Percentiles rank a stretch among this genome's conserved stretches.
Evolutionary conservation across 2,797 vertebrate genomes (phyloP).

Genomic region (Heterohyrax brucei): DNA sequence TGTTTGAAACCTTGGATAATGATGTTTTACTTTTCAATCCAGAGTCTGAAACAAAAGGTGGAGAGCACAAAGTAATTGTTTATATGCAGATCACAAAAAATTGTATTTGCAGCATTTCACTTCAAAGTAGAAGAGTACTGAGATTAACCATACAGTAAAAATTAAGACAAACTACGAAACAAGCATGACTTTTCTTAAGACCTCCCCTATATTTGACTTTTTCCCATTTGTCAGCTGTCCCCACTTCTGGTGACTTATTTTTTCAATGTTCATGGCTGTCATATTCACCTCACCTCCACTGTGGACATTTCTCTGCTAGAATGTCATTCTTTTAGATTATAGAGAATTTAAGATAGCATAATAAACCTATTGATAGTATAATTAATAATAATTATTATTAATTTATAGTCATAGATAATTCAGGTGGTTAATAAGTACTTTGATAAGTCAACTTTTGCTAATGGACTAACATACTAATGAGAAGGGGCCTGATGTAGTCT

Average conservation of each 20-base stretch:
- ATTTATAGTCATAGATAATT: neutral
- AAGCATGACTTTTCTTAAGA: neutral
- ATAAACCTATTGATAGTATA: neutral
- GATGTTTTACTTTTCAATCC: neutral
- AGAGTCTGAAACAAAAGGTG: neutral
- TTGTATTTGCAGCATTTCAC: neutral
- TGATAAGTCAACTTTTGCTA: neutral
- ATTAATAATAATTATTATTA: slow-evolving; percentile 5
- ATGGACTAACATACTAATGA: neutral
- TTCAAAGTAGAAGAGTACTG: neutral
- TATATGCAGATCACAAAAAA: neutral
- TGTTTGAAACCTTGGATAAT: neutral
- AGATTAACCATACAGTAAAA: neutral
- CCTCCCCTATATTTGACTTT: neutral
- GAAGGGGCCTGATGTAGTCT: neutral
- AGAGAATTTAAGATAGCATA: slow-evolving; percentile 4
- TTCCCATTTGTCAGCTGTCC: neutral
- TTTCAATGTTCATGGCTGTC: neutral
- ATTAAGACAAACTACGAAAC: neutral
- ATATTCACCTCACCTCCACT: neutral
- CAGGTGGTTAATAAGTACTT: neutral
- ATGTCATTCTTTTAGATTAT: slow-evolving; percentile 9
- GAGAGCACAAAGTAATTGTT: neutral
- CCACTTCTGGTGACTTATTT: neutral
- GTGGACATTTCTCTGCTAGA: neutral